Percentiles rank a stretch among this genome's conserved stretches.
These are phyloP conservation scores for Phrynosoma platyrhinos DNA, from an alignment of 2,113 vertebrate genomes.

Conservation along the genomic window DNA sequence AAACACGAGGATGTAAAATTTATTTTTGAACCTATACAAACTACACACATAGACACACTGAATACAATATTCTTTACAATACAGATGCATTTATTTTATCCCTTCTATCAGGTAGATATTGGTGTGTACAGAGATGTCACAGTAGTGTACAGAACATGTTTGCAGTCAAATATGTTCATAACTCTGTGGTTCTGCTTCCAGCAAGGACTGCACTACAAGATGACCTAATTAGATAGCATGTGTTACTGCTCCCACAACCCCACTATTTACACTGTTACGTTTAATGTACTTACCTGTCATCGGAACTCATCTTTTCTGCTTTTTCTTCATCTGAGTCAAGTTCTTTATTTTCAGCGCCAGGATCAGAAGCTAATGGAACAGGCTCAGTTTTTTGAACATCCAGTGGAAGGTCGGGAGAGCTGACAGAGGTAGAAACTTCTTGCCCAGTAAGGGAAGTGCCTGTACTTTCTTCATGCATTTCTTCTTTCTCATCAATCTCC, in stretches of 20 bases:
- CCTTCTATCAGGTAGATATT: neutral
- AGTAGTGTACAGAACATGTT: neutral
- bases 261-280: neutral
- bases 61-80: constrained; percentile 25
- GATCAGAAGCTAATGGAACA: constrained; percentile 56
- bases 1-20: too few relatives aligned
- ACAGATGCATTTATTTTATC: constrained; percentile 1
- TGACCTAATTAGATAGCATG: neutral
- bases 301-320: constrained; percentile 71
- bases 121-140: neutral
- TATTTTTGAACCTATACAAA: too few relatives aligned
- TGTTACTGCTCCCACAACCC: neutral
- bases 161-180: neutral
- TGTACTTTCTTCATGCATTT: constrained; percentile 69
- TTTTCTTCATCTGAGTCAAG: constrained; percentile 70
- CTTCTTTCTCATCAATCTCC: constrained; percentile 91
- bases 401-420: constrained; percentile 54
- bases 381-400: constrained; percentile 58
- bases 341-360: constrained; percentile 61
- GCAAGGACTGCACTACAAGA: neutral
- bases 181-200: neutral
- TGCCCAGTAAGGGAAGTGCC: constrained; percentile 59
- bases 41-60: too few relatives aligned
- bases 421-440: constrained; percentile 65
- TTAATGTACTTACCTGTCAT: constrained; percentile 79